Evolutionary conservation across 2,888 invertebrate species (phyloP).

Genomic region (Ormia ochracea): DNA sequence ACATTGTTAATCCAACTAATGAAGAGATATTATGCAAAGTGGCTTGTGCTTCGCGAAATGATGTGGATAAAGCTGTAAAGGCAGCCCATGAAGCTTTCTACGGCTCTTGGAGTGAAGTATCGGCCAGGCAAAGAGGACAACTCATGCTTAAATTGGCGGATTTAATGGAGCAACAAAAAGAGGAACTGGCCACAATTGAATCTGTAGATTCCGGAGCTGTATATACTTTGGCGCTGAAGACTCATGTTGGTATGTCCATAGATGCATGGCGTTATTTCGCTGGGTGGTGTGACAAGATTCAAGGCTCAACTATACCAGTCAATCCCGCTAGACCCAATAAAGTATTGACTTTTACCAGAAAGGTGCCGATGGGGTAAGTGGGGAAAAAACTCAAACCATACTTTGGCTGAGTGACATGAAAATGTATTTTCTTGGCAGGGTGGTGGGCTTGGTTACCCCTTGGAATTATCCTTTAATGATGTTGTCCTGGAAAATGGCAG

Average conservation of each 20-base stretch:
- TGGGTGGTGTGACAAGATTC: conserved; percentile 97
- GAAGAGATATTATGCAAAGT: conserved; percentile 88
- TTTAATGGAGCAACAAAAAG: conserved; percentile 95
- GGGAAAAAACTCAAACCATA: neutral
- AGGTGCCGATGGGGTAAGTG: conserved; percentile 90
- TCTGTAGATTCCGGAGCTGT: conserved; percentile 96
- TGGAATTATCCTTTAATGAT: conserved; percentile 99
- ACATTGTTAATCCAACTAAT: conserved; percentile 89
- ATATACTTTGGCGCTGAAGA: conserved; percentile 96
- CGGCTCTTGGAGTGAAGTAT: conserved; percentile 96
- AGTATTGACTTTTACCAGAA: conserved; percentile 91
- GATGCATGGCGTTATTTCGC: conserved; percentile 98
- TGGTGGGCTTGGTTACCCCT: conserved; percentile 94
- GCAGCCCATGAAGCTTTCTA: conserved; percentile 93
- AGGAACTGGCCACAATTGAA: conserved; percentile 96
- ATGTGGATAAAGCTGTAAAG: conserved; percentile 91
- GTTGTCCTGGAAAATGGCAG: conserved; percentile 99
- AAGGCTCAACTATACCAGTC: conserved; percentile 93
- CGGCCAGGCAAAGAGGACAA: conserved; percentile 91
- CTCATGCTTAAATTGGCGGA: conserved; percentile 92
- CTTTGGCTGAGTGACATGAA: too few relatives aligned
- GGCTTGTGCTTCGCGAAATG: conserved; percentile 84
- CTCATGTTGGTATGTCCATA: conserved; percentile 98
- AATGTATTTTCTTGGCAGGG: conserved; percentile 78
- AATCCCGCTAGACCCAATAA: conserved; percentile 93